Evolutionary conservation across 2,797 vertebrate species (phyloP).

Genomic region (Sebastolobus alascanus): DNA sequence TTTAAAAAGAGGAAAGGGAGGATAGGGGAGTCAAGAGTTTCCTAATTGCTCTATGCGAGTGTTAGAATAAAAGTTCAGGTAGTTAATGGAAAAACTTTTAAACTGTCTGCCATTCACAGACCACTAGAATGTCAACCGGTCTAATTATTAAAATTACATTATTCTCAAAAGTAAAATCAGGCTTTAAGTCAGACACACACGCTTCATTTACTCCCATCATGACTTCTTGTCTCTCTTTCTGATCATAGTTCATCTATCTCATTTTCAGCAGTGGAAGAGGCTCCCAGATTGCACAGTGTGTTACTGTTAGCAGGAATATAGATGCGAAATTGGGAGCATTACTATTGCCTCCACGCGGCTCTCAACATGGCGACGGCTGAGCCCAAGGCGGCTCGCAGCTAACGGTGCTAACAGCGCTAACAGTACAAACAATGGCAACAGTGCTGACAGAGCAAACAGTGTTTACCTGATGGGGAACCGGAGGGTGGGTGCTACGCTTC

Average conservation of each 20-base stretch:
- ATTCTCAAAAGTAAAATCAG: slow-evolving; percentile 11
- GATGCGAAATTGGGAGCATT: too few species aligned
- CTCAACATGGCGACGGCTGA: too few species aligned
- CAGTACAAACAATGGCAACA: too few species aligned
- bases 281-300: too few species aligned
- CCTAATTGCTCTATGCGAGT: slow-evolving; percentile 59
- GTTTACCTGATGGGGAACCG: too few species aligned
- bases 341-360: too few species aligned
- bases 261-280: background rate
- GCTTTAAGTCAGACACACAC: background rate
- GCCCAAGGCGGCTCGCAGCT: too few species aligned
- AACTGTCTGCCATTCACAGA: slow-evolving; percentile 35
- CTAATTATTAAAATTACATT: slow-evolving; percentile 17
- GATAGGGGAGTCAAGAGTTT: slow-evolving; percentile 60
- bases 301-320: background rate
- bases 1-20: slow-evolving; percentile 72
- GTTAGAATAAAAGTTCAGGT: slow-evolving; percentile 57
- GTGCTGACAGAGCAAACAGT: background rate
- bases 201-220: background rate
- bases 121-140: background rate
- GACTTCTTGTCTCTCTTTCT: background rate
- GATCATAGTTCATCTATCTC: background rate
- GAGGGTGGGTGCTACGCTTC: too few species aligned
- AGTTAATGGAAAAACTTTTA: slow-evolving; percentile 57
- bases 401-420: too few species aligned